These are phyloP conservation scores for Pycnonotus jocosus DNA, from an alignment of 2,113 vertebrate species.

Conservation along the genomic window DNA sequence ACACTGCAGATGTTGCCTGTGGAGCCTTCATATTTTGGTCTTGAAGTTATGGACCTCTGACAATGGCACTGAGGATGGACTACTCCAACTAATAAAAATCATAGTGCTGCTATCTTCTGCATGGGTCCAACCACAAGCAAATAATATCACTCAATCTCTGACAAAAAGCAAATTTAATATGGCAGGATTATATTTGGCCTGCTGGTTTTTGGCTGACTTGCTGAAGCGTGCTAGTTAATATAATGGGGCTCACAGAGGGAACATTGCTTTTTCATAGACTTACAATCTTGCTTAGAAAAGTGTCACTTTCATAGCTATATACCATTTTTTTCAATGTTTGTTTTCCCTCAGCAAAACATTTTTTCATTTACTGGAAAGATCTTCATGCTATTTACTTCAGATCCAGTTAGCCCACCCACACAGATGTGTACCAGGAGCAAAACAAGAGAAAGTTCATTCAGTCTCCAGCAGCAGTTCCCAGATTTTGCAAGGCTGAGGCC, in stretches of 20 bases:
- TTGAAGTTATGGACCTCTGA: background rate
- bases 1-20: background rate
- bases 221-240: background rate
- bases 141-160: background rate
- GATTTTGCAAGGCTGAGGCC: background rate
- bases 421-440: background rate
- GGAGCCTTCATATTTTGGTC: background rate
- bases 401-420: constrained; percentile 5
- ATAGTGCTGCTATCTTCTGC: background rate
- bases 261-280: background rate
- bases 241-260: background rate
- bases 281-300: background rate
- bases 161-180: background rate
- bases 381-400: constrained; percentile 1
- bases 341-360: background rate
- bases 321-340: background rate
- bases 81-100: background rate
- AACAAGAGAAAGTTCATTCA: background rate
- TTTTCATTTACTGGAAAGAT: constrained; percentile 8
- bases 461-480: background rate
- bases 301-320: background rate
- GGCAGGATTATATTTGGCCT: background rate
- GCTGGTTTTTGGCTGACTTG: background rate
- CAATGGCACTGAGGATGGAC: background rate
- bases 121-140: background rate